Evolutionary conservation across 2,113 vertebrate genomes (phyloP), one percentile per base, ranked within the genome.

Genomic region (Paradoxurus hermaphroditus): DNA sequence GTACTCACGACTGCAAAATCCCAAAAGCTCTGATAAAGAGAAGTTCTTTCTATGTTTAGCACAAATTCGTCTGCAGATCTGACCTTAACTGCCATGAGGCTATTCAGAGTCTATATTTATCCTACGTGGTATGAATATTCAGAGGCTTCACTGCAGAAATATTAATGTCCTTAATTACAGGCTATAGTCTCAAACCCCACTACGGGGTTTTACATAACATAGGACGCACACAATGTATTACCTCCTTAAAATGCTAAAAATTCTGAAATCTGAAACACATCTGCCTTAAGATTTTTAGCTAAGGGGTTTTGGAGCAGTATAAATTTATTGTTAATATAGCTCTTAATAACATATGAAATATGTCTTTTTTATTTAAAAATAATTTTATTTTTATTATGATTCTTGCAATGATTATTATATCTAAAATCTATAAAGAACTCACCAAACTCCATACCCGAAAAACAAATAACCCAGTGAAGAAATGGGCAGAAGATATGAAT

Each of bases 31-130:
- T 51, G 23, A 39, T n/a, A 90, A 63, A 21, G 18, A 18, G 51
- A 59, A 81, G 5, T 41, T 79, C 10, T 87, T 53, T 88, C 72
- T 25, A 16, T 46, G 16, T 82, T 90, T 78, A 36, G 21, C 36
- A 59, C 70, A 83, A 41, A 83, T 63, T 53, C 93, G 81, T 68
- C 68, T n/a, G 25, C 53, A 94, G 72, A 92, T 94, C 63, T 96
- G 92, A 94, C 85, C 85, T 94, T 92, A 73, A 85, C 41, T 86
- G n/a, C 68, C 70, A 68, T n/a, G 44, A 95, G 70, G 23, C 77
- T 70, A 41, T 72, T 77, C 15, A 72, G 49, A 89, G 27, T 78
- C 67, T 94, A 14, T 96, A 83, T 65, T 86, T 96, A 92, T 36
- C 85, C 51, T 78, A 14, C 23, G 0, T 78, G 31, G 44, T 83